phyloP scores from a whole-genome alignment of 1,140 invertebrate genomes.

The Musca domestica region DNA sequence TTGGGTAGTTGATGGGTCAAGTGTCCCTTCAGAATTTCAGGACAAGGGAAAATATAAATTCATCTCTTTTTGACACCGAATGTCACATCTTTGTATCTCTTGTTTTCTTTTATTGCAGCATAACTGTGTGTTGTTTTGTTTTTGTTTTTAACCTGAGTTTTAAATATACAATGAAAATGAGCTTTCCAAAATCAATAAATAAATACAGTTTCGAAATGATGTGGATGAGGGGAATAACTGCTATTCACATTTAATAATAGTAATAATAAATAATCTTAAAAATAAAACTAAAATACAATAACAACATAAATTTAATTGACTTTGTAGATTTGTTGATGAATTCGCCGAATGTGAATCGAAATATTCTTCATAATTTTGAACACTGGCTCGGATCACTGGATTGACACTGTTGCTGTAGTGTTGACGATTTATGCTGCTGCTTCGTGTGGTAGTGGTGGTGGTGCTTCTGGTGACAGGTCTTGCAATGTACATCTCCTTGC shows the following conservation, averaged over 20 bases:
- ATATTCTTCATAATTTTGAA: constrained; percentile 8
- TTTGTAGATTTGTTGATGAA: not conserved
- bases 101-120: too few species aligned
- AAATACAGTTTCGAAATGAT: too few species aligned
- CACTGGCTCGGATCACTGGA: not conserved
- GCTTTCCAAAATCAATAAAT: too few species aligned
- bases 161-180: too few species aligned
- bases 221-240: not conserved
- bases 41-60: too few species aligned
- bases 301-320: not conserved
- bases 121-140: too few species aligned
- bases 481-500: constrained; percentile 36
- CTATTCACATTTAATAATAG: not conserved
- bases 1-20: too few species aligned
- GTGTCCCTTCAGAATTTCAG: too few species aligned
- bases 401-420: too few species aligned
- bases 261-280: not conserved
- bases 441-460: not conserved
- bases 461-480: not conserved
- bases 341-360: not conserved
- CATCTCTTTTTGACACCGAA: too few species aligned
- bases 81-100: too few species aligned
- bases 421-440: not conserved
- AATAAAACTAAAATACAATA: not conserved
- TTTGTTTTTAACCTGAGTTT: too few species aligned